Conservation (phyloP, 2,888 invertebrate genomes). For the Drosophila phalerata region DNA sequence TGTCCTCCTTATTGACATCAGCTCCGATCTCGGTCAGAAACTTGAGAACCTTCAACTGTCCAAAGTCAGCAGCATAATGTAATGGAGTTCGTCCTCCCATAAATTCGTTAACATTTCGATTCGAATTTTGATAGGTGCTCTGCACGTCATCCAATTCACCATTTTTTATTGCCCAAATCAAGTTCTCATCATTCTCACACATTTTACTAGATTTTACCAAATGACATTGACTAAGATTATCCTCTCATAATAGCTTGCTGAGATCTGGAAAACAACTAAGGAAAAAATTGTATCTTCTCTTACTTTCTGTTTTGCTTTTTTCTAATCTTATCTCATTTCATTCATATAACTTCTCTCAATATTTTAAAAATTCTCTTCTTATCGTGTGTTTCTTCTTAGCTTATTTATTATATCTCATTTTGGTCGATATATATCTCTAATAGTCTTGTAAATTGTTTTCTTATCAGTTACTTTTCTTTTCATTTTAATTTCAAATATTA, state of each 20-base stretch:
- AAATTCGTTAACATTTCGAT: conserved; percentile 91
- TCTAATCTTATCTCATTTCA: no score
- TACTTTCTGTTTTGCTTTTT: no score
- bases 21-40: conserved; percentile 96
- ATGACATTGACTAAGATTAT: neutral
- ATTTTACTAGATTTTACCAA: conserved; percentile 15
- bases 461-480: no score
- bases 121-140: conserved; percentile 24
- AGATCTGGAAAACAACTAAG: neutral
- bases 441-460: no score
- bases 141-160: conserved; percentile 51
- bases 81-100: conserved; percentile 95
- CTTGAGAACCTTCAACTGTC: conserved; percentile 94
- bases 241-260: neutral
- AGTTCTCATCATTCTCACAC: conserved; percentile 36
- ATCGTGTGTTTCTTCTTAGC: no score
- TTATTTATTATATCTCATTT: no score
- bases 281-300: no score
- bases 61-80: conserved; percentile 98
- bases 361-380: no score
- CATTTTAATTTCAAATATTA: no score
- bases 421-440: no score
- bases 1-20: conserved; percentile 96
- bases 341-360: no score
- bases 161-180: conserved; percentile 55